Evolutionary conservation across 2,797 vertebrate genomes (phyloP), one percentile per base, ranked within the genome.

Genomic region (Chaetophractus vellerosus): DNA sequence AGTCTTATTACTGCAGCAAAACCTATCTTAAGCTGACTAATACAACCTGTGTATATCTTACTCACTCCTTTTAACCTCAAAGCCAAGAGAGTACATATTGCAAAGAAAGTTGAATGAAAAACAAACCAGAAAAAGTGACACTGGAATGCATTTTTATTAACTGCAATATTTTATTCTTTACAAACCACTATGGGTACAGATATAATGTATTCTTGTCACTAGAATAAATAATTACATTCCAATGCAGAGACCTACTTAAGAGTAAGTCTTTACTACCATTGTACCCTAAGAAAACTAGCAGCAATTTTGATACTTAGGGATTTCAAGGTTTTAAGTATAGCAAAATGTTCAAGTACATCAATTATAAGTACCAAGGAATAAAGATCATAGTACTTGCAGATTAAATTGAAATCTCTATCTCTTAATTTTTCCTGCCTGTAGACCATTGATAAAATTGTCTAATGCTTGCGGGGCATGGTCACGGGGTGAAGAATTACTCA

Each of bases 381-480:
- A 93, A 91, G 78, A 88, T 88, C 52, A 57, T 9, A 83, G 36
- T 90, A 95, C 79, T 85, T 96, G 0, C 55, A 96, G 93, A 96
- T 95, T 97, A 93, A 97, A 87, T 90, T 71, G 55, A 89, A 96
- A 96, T 76, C 64, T 87, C 52, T 85, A 31, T 72, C 94, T 95
- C 71, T 85, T 96, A 95, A 93, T 88, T 96, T 93, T 90, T 92
- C 14, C 64, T 83, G 57, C 94, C 95, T 93, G 75, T 74, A 84
- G 80, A 97, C n/a, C 92, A 97, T 96, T 96, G 95, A 97, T 97
- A 97, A 97, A 96, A n/a, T n/a, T n/a, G n/a, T n/a, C n/a, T n/a
- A n/a, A n/a, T n/a, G n/a, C n/a, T n/a, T n/a, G n/a, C n/a, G n/a
- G n/a, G n/a, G n/a, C n/a, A n/a, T n/a, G n/a, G n/a, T n/a, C n/a